A percentile compares a stretch with the other conserved stretches of the same genome.
Conservation (phyloP, 2,113 vertebrate species). For the Malurus elegans region DNA sequence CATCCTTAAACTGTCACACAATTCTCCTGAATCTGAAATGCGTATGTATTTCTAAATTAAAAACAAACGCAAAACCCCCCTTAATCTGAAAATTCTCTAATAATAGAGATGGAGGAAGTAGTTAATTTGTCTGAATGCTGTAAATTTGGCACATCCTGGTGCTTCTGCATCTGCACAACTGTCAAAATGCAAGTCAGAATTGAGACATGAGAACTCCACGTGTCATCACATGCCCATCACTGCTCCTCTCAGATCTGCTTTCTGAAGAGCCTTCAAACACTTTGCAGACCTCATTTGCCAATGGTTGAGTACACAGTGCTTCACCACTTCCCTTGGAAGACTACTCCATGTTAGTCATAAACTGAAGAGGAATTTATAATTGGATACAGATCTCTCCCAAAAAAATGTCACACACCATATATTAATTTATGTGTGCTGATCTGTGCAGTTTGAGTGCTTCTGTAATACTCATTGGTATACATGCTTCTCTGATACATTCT, state of each 20-base stretch:
- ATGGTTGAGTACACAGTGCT: not conserved
- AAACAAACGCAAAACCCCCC: not conserved
- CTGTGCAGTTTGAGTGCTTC: not conserved
- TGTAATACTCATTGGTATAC: not conserved
- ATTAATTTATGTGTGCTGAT: not conserved
- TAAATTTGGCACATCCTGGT: not conserved
- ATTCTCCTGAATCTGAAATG: not conserved
- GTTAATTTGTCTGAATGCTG: not conserved
- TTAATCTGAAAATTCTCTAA: not conserved
- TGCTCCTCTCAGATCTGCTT: not conserved
- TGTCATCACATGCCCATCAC: not conserved
- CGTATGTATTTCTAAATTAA: not conserved
- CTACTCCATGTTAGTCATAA: not conserved
- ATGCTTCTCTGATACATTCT: not conserved
- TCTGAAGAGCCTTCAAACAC: not conserved
- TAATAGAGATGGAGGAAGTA: not conserved
- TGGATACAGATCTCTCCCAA: not conserved
- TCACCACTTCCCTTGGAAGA: constrained; percentile 24
- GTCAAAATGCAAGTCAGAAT: not conserved
- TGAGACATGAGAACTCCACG: not conserved
- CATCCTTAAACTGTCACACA: not conserved
- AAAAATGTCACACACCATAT: not conserved
- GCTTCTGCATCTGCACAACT: not conserved
- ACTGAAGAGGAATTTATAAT: not conserved
- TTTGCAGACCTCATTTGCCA: not conserved